Evolutionary conservation across 37 sponge, comb jelly and placozoan genomes (phyloP).

Genomic region (Mnemiopsis leidyi): DNA sequence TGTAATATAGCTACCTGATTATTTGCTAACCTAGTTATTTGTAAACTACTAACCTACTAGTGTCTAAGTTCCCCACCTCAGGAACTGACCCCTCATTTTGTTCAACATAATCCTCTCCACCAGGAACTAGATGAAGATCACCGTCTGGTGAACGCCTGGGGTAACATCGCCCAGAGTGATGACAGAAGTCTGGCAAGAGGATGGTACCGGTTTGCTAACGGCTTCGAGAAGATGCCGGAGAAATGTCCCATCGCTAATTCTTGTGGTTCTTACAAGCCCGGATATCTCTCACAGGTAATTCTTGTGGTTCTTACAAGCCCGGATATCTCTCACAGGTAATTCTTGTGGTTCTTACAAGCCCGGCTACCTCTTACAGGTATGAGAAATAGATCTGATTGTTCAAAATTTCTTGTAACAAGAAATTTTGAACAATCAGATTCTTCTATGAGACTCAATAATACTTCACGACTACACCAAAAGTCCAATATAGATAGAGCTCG

Average conservation of each 20-base stretch:
- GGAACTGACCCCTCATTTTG: too few relatives aligned
- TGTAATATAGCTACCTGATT: too few relatives aligned
- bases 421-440: too few relatives aligned
- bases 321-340: neutral
- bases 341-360: slow-evolving; percentile 7
- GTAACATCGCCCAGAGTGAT: neutral
- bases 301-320: neutral
- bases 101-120: neutral
- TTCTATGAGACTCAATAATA: too few relatives aligned
- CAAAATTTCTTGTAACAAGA: too few relatives aligned
- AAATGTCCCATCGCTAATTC: slow-evolving; percentile 15
- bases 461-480: too few relatives aligned
- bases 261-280: slow-evolving; percentile 10
- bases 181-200: neutral
- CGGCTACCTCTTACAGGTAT: neutral
- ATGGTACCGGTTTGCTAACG: slow-evolving; percentile 47
- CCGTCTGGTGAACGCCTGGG: slow-evolving; percentile 34
- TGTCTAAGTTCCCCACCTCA: too few relatives aligned
- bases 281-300: neutral
- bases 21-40: too few relatives aligned
- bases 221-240: slow-evolving; percentile 60
- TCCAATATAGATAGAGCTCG: too few relatives aligned
- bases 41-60: too few relatives aligned
- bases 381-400: too few relatives aligned
- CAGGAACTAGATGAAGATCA: neutral